Base-by-base conservation (phyloP, 2,113 vertebrate genomes). In the Solenodon paradoxus region DNA sequence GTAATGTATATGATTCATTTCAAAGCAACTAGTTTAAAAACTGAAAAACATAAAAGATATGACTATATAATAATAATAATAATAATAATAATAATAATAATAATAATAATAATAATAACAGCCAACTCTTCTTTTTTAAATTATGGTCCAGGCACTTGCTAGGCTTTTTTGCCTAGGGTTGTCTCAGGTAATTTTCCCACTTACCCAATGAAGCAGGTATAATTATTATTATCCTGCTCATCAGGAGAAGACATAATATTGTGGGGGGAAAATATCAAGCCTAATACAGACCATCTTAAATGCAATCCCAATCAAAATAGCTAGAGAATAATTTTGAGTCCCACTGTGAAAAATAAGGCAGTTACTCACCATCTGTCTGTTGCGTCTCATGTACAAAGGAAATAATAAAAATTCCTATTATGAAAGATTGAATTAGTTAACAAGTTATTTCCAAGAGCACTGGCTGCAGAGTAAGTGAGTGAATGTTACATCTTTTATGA, bases 391-490 rank as follows among this genome's bases (percentile, higher is more conserved):
- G 61, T 32, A 63, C 79, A 87, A 55, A 55, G 63, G 42, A 86
- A 86, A 87, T 77, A 92, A 35, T 78, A 35, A 71, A 93, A n/a
- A 26, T 57, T 74, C 32, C 47, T n/a, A 30, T 15, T 77, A 81
- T 64, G 49, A 93, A 87, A 81, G 9, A 49, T 72, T 49, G 87
- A 81, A n/a, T 69, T 72, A 77, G n/a, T 92, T 78, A 83, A 72
- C 47, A n/a, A 88, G 85, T 20, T 66, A 28, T 79, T 84, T 93
- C 32, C 66, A 84, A 78, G 7, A 88, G 53, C 9, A 32, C 38
- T 66, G 72, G 55, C 30, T 16, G 51, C 40, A 72, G n/a, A 66
- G 17, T 15, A 38, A 1, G 15, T 26, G 40, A 51, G 63, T 87
- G 53, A 55, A 68, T 51, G 45, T 75, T 69, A 74, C 6, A n/a